These are phyloP conservation scores for Rhodinocichla rosea DNA, from an alignment of 2,113 vertebrate species.

Conservation along the genomic window DNA sequence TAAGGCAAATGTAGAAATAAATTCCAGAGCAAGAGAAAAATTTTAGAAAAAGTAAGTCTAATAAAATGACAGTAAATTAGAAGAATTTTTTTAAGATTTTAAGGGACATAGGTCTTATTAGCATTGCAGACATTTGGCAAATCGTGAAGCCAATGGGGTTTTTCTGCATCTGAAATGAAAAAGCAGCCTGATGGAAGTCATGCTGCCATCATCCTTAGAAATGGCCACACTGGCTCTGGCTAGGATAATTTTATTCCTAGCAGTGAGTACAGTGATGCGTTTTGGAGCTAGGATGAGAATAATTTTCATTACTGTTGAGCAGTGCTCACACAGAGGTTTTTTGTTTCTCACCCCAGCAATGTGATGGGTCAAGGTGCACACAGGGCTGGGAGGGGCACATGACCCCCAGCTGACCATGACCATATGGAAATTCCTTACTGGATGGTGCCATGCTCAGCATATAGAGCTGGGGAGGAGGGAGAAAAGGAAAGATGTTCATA, in stretches of 20 bases:
- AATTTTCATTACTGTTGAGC: background rate
- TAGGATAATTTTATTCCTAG: background rate
- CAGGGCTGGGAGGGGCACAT: accelerated
- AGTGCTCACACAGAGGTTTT: background rate
- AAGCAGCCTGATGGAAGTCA: background rate
- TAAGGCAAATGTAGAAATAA: background rate
- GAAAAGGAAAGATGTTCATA: background rate
- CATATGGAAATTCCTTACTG: accelerated
- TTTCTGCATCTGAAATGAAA: background rate
- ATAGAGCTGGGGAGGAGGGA: background rate
- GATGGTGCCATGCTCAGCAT: accelerated
- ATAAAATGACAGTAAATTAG: background rate
- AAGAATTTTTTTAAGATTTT: background rate
- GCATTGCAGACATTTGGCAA: background rate
- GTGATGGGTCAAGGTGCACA: background rate
- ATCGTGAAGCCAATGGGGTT: background rate
- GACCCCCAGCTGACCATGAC: accelerated
- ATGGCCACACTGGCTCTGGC: background rate
- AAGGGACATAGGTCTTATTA: background rate
- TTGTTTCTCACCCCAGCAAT: background rate
- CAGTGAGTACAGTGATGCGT: accelerated
- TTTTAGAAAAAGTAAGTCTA: background rate
- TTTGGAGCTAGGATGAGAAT: background rate
- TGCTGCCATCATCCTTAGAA: background rate
- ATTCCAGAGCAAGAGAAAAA: background rate